A percentile compares a stretch with the other conserved stretches of the same genome.
Conservation (phyloP, 1,140 invertebrate species). For the Cepaea nemoralis region DNA sequence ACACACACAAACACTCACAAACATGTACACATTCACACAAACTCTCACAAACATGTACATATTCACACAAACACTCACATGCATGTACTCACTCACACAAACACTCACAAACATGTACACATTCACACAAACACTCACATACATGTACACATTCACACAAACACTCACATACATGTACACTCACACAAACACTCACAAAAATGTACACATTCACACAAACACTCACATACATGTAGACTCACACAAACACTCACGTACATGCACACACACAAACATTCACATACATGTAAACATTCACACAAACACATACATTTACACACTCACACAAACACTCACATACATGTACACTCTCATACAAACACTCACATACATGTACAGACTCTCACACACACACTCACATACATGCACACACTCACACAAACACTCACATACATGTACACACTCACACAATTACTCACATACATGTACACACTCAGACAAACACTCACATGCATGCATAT, state of each 20-base stretch:
- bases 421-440: no score
- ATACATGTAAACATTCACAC: no score
- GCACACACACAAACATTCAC: no score
- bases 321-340: no score
- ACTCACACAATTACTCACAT: neutral
- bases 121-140: no score
- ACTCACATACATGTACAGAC: no score
- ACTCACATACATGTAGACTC: neutral
- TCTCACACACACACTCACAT: neutral
- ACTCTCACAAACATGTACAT: no score
- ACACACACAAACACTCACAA: neutral
- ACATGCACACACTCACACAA: neutral
- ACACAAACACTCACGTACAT: neutral
- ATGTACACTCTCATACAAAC: no score
- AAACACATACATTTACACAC: no score
- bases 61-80: slow-evolving; percentile 2
- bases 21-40: neutral
- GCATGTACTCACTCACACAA: neutral
- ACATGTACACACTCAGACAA: neutral
- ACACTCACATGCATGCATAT: slow-evolving; percentile 5
- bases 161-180: slow-evolving; percentile 1
- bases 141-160: neutral
- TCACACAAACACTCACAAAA: neutral
- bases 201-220: neutral
- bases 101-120: no score